Conservation (phyloP, 2,888 invertebrate genomes). For the Megalurothrips usitatus region DNA sequence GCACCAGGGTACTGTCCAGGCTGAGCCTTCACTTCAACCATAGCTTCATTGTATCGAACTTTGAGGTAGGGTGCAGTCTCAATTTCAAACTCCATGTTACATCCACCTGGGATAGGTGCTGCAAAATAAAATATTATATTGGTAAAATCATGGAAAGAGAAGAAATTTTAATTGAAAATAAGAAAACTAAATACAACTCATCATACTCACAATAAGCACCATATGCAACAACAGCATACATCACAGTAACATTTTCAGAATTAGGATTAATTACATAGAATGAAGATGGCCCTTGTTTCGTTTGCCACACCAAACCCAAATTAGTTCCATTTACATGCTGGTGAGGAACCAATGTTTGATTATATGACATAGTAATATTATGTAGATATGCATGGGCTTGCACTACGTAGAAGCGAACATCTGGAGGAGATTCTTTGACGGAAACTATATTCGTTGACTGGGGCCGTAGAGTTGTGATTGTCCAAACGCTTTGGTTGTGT, state of each 20-base stretch:
- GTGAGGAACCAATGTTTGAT: slow-evolving; percentile 42
- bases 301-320: slow-evolving; percentile 52
- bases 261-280: slow-evolving; percentile 45
- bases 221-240: slow-evolving; percentile 56
- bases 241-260: slow-evolving; percentile 41
- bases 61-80: slow-evolving; percentile 46
- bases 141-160: background rate
- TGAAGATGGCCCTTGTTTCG: background rate
- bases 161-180: slow-evolving; percentile 31
- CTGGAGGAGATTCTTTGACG: slow-evolving; percentile 48
- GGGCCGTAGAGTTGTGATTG: slow-evolving; percentile 26
- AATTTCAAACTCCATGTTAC: slow-evolving; percentile 63
- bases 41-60: slow-evolving; percentile 45
- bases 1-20: slow-evolving; percentile 32
- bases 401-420: slow-evolving; percentile 55
- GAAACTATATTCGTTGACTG: slow-evolving; percentile 42
- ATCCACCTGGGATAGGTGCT: slow-evolving; percentile 77
- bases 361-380: slow-evolving; percentile 55
- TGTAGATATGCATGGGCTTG: slow-evolving; percentile 60
- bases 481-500: background rate
- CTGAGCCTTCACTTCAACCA: slow-evolving; percentile 51
- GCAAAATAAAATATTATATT: slow-evolving; percentile 33
- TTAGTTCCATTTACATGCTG: slow-evolving; percentile 55
- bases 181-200: slow-evolving; percentile 35
- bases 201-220: slow-evolving; percentile 47